Evolutionary conservation across 1,140 invertebrate genomes (phyloP).

Genomic region (Neuroterus valhalla): DNA sequence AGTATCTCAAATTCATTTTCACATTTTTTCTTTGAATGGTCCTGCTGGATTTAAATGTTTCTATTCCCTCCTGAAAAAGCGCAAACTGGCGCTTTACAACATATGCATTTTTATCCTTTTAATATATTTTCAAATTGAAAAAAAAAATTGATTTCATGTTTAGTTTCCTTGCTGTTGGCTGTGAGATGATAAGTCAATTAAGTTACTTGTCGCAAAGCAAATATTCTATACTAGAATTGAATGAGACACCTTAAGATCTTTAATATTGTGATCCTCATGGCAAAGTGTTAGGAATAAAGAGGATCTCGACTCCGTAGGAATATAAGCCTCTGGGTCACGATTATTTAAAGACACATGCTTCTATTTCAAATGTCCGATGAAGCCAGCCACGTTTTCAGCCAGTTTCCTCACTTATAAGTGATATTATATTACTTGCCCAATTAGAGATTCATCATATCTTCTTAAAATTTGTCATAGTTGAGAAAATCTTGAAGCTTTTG

Average conservation of each 20-base stretch:
- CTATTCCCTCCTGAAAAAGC: too few relatives aligned
- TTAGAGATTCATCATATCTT: background rate
- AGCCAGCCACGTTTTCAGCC: constrained; percentile 62
- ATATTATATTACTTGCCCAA: background rate
- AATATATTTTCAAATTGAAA: too few relatives aligned
- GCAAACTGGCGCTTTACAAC: too few relatives aligned
- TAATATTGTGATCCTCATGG: background rate
- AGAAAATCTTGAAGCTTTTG: background rate
- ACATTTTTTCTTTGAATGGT: too few relatives aligned
- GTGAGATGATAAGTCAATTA: too few relatives aligned
- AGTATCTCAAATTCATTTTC: too few relatives aligned
- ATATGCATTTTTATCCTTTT: too few relatives aligned
- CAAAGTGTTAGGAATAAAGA: background rate
- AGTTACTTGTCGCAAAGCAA: too few relatives aligned
- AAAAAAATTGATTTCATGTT: too few relatives aligned
- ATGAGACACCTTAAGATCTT: background rate
- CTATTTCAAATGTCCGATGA: constrained; percentile 67
- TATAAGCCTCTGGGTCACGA: constrained; percentile 64
- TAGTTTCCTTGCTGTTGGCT: too few relatives aligned
- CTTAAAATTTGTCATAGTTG: too few relatives aligned
- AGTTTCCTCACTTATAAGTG: constrained; percentile 50
- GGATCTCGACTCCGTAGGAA: background rate
- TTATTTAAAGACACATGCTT: constrained; percentile 70
- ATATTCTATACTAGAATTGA: background rate
- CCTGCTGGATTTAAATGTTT: too few relatives aligned